phyloP scores from a whole-genome alignment of 37 sponge, comb jelly and placozoan genomes.

The Sycon ciliatum region DNA sequence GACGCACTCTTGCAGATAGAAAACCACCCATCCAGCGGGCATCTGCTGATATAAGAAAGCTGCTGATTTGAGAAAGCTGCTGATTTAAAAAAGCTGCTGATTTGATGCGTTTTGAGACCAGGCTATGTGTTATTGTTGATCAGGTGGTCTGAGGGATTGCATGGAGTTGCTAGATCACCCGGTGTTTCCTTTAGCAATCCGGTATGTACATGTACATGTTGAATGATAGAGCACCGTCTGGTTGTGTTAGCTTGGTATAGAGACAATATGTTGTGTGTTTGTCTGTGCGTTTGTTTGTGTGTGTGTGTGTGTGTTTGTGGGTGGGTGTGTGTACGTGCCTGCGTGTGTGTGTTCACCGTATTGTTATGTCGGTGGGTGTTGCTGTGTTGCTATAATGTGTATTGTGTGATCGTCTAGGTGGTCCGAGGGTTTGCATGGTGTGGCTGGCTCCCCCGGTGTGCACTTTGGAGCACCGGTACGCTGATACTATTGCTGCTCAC shows the following conservation, averaged over 20 bases:
- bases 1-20: no score
- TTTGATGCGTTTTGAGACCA: no score
- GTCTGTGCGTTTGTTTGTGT: neutral
- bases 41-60: no score
- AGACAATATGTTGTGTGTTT: neutral
- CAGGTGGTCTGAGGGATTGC: slow-evolving; percentile 66
- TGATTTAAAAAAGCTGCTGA: no score
- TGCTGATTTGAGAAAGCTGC: no score
- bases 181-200: slow-evolving; percentile 55
- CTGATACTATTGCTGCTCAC: neutral
- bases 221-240: no score
- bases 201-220: no score
- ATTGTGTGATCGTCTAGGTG: slow-evolving; percentile 27
- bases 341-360: neutral
- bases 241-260: neutral
- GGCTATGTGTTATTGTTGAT: no score
- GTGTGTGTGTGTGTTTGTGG: neutral
- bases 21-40: no score
- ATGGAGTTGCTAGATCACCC: slow-evolving; percentile 56
- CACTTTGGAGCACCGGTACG: slow-evolving; percentile 54
- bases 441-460: slow-evolving; percentile 63
- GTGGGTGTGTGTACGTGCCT: neutral
- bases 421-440: slow-evolving; percentile 73
- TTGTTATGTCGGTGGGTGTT: neutral
- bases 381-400: neutral